Conservation (phyloP, 2,888 invertebrate genomes). For the Sycophila texana region DNA sequence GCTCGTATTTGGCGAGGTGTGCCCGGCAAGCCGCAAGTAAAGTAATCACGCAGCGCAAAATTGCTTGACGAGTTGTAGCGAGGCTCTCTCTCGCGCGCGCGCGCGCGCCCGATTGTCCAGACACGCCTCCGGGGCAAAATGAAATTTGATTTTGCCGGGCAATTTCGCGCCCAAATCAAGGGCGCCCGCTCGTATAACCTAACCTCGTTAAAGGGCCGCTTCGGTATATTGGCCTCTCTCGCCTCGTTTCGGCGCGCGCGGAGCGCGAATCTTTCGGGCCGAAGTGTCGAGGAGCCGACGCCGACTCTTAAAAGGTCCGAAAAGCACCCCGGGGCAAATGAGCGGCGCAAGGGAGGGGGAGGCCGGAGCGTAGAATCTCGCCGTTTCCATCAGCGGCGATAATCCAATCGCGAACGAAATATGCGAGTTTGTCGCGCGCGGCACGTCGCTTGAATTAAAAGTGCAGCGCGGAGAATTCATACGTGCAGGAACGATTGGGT, state of each 20-base stretch:
- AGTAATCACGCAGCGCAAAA: conserved; percentile 73
- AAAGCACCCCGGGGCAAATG: background rate
- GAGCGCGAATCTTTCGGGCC: conserved; percentile 62
- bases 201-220: conserved; percentile 68
- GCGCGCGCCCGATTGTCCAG: conserved; percentile 73
- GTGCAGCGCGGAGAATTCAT: background rate
- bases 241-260: conserved; percentile 58
- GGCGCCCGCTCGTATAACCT: conserved; percentile 59
- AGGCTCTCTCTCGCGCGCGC: conserved; percentile 61
- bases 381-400: conserved; percentile 39
- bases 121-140: conserved; percentile 73
- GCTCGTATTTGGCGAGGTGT: conserved; percentile 18
- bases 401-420: conserved; percentile 48
- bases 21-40: conserved; percentile 64
- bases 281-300: conserved; percentile 62
- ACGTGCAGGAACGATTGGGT: background rate
- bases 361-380: background rate
- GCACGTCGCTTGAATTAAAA: background rate
- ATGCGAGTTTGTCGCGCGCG: conserved; percentile 17
- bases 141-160: conserved; percentile 75
- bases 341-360: background rate
- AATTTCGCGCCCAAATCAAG: conserved; percentile 75
- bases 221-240: conserved; percentile 43
- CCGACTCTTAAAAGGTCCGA: conserved; percentile 39
- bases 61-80: conserved; percentile 73